Evolutionary conservation across 2,113 vertebrate species (phyloP), one percentile per base, ranked within the genome.

Genomic region (Microcebus ravelobensis): DNA sequence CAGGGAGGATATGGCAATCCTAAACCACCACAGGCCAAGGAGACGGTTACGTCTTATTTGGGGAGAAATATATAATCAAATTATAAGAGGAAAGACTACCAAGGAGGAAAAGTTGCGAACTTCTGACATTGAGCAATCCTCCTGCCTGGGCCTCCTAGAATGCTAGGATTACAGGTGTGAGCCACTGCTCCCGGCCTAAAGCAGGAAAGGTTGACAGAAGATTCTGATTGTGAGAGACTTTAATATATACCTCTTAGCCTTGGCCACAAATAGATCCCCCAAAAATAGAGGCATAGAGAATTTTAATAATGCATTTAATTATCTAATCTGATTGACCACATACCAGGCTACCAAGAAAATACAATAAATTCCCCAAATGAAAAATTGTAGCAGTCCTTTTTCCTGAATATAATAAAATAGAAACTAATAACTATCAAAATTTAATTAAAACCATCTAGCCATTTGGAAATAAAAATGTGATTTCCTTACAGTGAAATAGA

Each of bases 361-460:
- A 27, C 57, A 90, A 59, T 77, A 79, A 89, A 63, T 81, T 63
- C 25, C 74, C 80, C 68, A 84, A 83, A 77, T 88, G 5, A 31
- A 73, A 82, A 83, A 68, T 13, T 88, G 6, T 87, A 31, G 52
- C 42, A 18, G 5, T 95, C 25, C 57, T 63, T 82, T 95, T 95
- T 89, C 42, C 36, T 57, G n/a, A 96, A 36, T 91, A 63, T 92
- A 79, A 67, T 86, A 93, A 95, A 93, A 79, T 79, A 81, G 70
- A 91, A 97, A 57, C 52, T 94, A 87, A 63, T 95, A 96, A 77
- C 31, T 68, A 42, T 57, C 45, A 80, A 96, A 93, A 57, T 42
- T 83, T 39, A 80, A 92, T 91, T 95, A 93, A 93, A 94, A 80
- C 36, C 25, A 87, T 68, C 65, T 25, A 94, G 7, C 52, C 63